A percentile compares a stretch with the other conserved stretches of the same genome.
These are phyloP conservation scores for Antitype chi DNA, from an alignment of 2,888 invertebrate species.

Conservation along the genomic window DNA sequence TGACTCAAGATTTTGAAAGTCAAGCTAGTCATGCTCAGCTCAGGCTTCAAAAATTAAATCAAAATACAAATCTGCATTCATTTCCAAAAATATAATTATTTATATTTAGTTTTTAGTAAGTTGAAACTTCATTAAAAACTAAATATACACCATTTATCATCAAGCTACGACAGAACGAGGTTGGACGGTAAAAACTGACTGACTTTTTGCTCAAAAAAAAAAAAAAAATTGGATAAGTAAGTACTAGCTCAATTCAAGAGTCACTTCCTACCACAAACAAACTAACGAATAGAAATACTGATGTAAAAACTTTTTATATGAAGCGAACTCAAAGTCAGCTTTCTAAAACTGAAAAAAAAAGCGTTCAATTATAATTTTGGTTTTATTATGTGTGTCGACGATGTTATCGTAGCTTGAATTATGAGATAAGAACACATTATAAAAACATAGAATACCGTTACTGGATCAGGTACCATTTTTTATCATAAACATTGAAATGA, in stretches of 20 bases:
- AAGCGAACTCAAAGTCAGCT: constrained; percentile 21
- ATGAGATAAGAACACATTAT: background rate
- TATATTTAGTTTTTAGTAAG: background rate
- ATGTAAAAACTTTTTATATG: background rate
- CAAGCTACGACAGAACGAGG: constrained; percentile 13
- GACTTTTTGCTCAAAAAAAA: background rate
- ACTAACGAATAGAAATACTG: background rate
- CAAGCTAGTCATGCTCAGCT: background rate
- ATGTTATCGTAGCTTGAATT: constrained; percentile 2
- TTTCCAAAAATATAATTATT: background rate
- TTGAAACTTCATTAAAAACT: background rate
- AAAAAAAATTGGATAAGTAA: background rate
- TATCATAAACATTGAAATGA: too few species aligned
- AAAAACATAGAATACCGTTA: background rate
- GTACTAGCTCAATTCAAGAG: background rate
- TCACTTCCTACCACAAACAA: background rate
- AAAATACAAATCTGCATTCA: background rate
- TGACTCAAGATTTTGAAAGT: background rate
- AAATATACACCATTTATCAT: constrained; percentile 14
- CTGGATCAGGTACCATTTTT: background rate
- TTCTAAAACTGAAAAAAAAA: constrained; percentile 47
- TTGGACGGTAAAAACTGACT: background rate
- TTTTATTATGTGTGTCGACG: constrained; percentile 3
- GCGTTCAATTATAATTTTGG: constrained; percentile 10
- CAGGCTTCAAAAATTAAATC: background rate